Conservation (phyloP, 2,888 invertebrate genomes). For the Mallateleia sp. region DNA sequence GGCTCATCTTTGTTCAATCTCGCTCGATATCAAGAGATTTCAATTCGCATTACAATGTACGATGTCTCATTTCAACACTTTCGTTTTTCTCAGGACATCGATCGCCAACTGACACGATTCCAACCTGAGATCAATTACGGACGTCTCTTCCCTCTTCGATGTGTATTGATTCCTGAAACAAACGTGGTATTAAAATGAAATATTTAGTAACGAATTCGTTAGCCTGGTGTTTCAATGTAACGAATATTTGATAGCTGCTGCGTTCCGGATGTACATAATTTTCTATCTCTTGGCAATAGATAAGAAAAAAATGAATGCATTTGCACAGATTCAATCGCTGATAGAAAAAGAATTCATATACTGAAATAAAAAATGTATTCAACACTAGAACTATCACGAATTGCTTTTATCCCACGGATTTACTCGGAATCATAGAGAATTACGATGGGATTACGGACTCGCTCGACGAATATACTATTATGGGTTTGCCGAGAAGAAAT, state of each 20-base stretch:
- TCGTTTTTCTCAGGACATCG: conserved; percentile 24
- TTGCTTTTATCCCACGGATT: conserved; percentile 67
- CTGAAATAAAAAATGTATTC: conserved; percentile 57
- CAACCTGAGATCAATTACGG: conserved; percentile 51
- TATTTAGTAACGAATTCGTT: conserved; percentile 25
- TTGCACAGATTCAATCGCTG: conserved; percentile 48
- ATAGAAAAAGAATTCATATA: conserved; percentile 52
- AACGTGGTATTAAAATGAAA: conserved; percentile 31
- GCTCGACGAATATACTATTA: conserved; percentile 63
- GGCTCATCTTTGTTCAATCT: conserved; percentile 35
- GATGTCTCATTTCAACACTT: conserved; percentile 26
- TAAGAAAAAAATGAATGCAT: conserved; percentile 36
- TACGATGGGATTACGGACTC: conserved; percentile 63
- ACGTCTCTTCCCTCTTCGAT: conserved; percentile 15
- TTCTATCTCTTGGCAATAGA: conserved; percentile 11
- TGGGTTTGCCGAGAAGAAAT: conserved; percentile 62
- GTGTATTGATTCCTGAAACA: conserved; percentile 56
- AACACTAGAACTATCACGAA: conserved; percentile 61
- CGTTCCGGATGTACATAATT: conserved; percentile 1
- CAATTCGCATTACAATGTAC: conserved; percentile 35
- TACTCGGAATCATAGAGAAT: conserved; percentile 66
- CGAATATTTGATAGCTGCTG: conserved; percentile 29
- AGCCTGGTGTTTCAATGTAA: conserved; percentile 6
- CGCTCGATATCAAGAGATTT: conserved; percentile 21
- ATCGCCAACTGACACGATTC: conserved; percentile 38